A percentile compares a stretch with the other conserved stretches of the same genome.
Conservation (phyloP, 2,113 vertebrate genomes). For the Aptenodytes forsteri region DNA sequence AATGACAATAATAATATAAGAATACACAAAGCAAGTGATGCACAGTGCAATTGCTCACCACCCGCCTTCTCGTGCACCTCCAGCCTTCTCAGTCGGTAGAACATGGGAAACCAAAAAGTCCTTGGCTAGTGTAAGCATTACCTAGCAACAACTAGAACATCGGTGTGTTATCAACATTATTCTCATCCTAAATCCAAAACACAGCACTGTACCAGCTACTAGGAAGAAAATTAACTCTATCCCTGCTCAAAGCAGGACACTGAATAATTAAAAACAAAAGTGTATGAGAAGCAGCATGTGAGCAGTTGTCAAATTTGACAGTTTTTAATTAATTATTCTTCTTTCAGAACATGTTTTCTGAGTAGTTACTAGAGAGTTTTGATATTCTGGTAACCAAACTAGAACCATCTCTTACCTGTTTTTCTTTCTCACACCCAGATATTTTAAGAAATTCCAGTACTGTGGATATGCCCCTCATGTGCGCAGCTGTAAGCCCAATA, state of each 20-base stretch:
- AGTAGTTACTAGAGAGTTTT: background rate
- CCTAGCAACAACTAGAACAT: too few species aligned
- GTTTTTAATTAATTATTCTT: background rate
- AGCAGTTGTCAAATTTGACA: background rate
- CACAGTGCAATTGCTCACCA: too few species aligned
- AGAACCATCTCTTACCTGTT: background rate
- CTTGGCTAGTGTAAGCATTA: too few species aligned
- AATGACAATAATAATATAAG: too few species aligned
- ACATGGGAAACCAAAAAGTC: too few species aligned
- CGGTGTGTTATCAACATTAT: too few species aligned
- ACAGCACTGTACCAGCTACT: too few species aligned
- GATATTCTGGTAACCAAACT: background rate
- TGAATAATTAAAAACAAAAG: background rate
- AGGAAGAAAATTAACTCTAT: too few species aligned
- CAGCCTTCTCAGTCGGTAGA: too few species aligned
- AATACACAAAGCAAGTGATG: too few species aligned
- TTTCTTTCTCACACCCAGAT: slow-evolving; percentile 73
- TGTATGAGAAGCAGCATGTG: background rate
- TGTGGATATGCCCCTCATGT: slow-evolving; percentile 95
- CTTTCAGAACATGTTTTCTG: background rate
- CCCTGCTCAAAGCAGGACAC: background rate
- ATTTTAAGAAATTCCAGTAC: slow-evolving; percentile 98
- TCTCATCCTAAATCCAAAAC: too few species aligned
- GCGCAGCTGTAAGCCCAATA: slow-evolving; percentile 96
- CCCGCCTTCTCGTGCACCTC: too few species aligned